Conservation (phyloP, 2,113 vertebrate species). For the Myotis lucifugus region DNA sequence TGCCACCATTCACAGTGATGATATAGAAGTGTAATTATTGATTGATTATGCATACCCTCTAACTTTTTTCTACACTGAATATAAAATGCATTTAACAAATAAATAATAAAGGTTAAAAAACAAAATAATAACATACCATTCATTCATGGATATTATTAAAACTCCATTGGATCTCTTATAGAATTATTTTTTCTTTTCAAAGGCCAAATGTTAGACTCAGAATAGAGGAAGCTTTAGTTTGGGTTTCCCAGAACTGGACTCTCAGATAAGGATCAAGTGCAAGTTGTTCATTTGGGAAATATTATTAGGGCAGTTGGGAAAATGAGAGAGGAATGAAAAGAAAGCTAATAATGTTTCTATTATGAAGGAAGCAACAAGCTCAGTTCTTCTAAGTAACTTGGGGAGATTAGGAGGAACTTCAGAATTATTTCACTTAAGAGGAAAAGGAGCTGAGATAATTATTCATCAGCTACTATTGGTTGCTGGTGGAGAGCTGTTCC, state of each 20-base stretch:
- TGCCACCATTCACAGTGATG: neutral
- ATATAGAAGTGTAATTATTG: neutral
- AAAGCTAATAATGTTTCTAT: neutral
- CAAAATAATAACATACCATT: neutral
- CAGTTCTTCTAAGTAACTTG: neutral
- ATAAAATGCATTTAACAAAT: neutral
- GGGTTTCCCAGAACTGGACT: neutral
- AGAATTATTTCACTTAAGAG: neutral
- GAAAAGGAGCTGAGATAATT: slow-evolving; percentile 8
- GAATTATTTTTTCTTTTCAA: neutral
- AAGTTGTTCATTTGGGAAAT: neutral
- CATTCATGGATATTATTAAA: neutral
- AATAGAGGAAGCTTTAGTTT: neutral
- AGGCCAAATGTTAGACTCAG: neutral
- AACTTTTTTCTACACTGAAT: slow-evolving; percentile 3
- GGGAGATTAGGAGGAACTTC: neutral
- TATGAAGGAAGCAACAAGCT: neutral
- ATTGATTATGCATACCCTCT: neutral
- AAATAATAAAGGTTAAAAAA: neutral
- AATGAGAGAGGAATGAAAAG: neutral
- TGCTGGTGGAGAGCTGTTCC: neutral
- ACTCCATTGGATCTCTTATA: neutral
- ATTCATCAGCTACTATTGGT: neutral
- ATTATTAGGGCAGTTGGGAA: neutral
- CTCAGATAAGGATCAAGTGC: neutral